Evolutionary conservation across 2,797 vertebrate genomes (phyloP).

Genomic region (Eidolon dupreanum): DNA sequence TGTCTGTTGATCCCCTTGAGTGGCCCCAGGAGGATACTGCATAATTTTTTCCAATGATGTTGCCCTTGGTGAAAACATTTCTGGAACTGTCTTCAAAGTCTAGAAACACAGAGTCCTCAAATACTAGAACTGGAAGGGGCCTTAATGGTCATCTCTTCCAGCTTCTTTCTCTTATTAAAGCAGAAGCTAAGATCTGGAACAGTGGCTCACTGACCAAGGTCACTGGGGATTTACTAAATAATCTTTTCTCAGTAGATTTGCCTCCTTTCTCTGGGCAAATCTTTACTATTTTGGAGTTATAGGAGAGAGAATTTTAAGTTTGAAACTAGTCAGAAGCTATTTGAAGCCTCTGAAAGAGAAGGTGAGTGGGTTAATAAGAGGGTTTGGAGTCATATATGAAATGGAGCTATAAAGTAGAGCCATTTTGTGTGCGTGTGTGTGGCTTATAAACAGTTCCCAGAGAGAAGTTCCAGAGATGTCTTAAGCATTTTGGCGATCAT

Average conservation of each 20-base stretch:
- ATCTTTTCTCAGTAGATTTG: conserved; percentile 22
- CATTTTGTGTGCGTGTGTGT: background rate
- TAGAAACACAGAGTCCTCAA: background rate
- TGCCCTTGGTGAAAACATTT: conserved; percentile 61
- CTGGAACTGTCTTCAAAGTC: conserved; percentile 37
- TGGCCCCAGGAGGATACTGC: conserved; percentile 25
- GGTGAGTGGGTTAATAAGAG: background rate
- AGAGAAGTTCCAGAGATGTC: conserved; percentile 30
- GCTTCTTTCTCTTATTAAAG: background rate
- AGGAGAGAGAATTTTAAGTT: conserved; percentile 34
- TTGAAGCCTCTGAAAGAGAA: conserved; percentile 39
- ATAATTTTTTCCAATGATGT: conserved; percentile 24
- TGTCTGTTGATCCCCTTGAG: background rate
- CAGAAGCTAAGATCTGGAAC: background rate
- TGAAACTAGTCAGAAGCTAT: conserved; percentile 19
- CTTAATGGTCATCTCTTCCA: background rate
- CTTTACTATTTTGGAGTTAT: conserved; percentile 3
- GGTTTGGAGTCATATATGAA: background rate
- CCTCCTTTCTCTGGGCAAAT: conserved; percentile 26
- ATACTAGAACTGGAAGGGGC: background rate
- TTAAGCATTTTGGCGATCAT: background rate
- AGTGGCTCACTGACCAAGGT: background rate
- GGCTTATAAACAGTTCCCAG: background rate
- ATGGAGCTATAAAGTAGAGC: background rate
- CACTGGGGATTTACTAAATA: background rate